phyloP scores from a whole-genome alignment of 2,113 vertebrate genomes.

The Tor tambroides region DNA sequence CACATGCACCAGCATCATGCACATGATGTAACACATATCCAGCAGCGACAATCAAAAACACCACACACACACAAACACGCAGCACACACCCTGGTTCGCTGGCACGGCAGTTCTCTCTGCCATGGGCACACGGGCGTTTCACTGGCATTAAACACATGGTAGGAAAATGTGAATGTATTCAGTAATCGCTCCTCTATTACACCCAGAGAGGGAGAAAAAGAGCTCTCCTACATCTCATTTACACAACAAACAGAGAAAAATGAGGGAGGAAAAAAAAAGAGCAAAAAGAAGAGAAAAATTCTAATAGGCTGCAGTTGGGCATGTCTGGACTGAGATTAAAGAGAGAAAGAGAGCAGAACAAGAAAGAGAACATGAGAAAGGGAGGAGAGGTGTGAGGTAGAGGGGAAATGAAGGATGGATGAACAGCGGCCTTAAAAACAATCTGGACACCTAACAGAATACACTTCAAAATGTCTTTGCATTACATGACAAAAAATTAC shows the following conservation, averaged over 20 bases:
- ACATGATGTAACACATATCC: constrained; percentile 25
- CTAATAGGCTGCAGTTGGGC: constrained; percentile 80
- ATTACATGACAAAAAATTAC: too few species aligned
- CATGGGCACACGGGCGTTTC: constrained; percentile 76
- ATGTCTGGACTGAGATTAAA: constrained; percentile 79
- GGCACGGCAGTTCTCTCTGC: constrained; percentile 74
- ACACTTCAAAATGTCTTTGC: too few species aligned
- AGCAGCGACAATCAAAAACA: constrained; percentile 38
- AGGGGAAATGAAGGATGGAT: constrained; percentile 63
- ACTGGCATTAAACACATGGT: constrained; percentile 77
- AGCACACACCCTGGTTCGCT: constrained; percentile 69
- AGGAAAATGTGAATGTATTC: constrained; percentile 84
- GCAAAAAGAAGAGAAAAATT: constrained; percentile 59
- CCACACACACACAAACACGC: constrained; percentile 58
- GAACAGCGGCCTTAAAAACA: not conserved
- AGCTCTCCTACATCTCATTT: constrained; percentile 41
- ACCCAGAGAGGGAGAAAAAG: constrained; percentile 59
- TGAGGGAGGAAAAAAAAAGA: constrained; percentile 58
- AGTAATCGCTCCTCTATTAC: constrained; percentile 79
- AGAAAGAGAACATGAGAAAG: constrained; percentile 5
- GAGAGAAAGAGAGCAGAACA: constrained; percentile 45
- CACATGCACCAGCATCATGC: not conserved
- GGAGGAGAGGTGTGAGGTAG: constrained; percentile 65
- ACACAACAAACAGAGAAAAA: constrained; percentile 63
- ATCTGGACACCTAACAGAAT: too few species aligned